Conservation (phyloP, 2,797 vertebrate species). For the Lepilemur ruficaudatus region DNA sequence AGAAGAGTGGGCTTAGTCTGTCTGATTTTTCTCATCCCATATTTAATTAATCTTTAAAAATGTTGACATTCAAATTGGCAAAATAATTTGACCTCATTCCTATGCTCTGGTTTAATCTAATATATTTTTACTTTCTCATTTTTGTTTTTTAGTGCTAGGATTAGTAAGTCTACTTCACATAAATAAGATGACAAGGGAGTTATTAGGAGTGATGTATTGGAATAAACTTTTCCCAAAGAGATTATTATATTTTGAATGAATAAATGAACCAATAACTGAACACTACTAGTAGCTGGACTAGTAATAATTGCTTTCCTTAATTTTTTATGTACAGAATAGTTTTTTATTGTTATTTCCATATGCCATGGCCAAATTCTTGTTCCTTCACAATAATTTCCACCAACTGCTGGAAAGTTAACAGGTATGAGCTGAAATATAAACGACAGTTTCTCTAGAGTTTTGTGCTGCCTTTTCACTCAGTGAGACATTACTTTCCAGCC, state of each 20-base stretch:
- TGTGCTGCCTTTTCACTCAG: conserved; percentile 58
- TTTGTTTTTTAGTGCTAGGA: conserved; percentile 2
- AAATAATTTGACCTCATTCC: conserved; percentile 17
- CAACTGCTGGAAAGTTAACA: conserved; percentile 69
- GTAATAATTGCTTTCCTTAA: conserved; percentile 42
- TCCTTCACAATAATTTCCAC: conserved; percentile 74
- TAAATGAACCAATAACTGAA: conserved; percentile 29
- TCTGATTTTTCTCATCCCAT: background rate
- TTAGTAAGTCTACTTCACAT: conserved; percentile 44
- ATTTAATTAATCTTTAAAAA: background rate
- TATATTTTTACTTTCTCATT: conserved; percentile 23
- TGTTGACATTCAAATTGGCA: conserved; percentile 14
- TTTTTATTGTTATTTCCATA: conserved; percentile 76
- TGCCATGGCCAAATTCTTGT: conserved; percentile 64
- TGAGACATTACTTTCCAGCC: conserved; percentile 63
- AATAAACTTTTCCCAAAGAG: conserved; percentile 40
- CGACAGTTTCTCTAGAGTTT: conserved; percentile 57
- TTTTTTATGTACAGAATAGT: conserved; percentile 47
- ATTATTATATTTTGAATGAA: conserved; percentile 51
- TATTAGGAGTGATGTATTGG: conserved; percentile 34
- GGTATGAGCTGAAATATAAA: conserved; percentile 62
- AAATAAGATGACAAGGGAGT: conserved; percentile 57
- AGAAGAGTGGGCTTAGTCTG: background rate
- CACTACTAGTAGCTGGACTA: conserved; percentile 27
- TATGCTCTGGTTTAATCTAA: conserved; percentile 16